These are phyloP conservation scores for Saguinus imperator DNA, from an alignment of 2,113 vertebrate genomes.

Conservation along the genomic window DNA sequence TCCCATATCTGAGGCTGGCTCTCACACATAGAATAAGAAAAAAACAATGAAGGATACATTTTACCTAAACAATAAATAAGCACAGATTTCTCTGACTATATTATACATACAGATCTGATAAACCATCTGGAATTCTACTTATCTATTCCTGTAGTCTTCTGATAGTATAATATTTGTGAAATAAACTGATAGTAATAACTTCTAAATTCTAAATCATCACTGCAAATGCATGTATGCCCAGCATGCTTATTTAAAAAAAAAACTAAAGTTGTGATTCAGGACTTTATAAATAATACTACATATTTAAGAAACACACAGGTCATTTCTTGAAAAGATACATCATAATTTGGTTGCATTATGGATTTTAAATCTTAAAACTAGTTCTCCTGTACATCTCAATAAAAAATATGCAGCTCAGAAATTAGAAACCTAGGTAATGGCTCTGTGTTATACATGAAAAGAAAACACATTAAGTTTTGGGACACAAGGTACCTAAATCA, in stretches of 20 bases:
- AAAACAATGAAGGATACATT: not conserved
- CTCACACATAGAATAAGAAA: conserved; percentile 70
- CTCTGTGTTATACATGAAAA: not conserved
- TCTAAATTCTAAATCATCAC: conserved; percentile 26
- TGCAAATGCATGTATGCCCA: not conserved
- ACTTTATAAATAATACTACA: not conserved
- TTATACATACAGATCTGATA: not conserved
- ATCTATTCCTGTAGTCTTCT: not conserved
- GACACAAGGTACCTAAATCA: not conserved
- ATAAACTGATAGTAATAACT: not conserved
- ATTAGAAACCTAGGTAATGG: not conserved
- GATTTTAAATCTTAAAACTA: not conserved
- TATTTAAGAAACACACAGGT: not conserved
- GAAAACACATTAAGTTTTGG: not conserved
- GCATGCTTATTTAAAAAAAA: not conserved
- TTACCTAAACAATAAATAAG: not conserved
- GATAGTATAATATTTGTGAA: conserved; percentile 9
- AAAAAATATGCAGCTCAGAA: conserved; percentile 5
- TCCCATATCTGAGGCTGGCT: conserved; percentile 53
- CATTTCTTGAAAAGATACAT: not conserved
- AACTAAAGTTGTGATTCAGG: not conserved
- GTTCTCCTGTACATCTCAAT: not conserved
- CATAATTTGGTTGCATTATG: not conserved
- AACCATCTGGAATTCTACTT: conserved; percentile 1
- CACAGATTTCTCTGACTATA: not conserved